Evolutionary conservation across 2,113 vertebrate genomes (phyloP).

Genomic region (Reinhardtius hippoglossoides): DNA sequence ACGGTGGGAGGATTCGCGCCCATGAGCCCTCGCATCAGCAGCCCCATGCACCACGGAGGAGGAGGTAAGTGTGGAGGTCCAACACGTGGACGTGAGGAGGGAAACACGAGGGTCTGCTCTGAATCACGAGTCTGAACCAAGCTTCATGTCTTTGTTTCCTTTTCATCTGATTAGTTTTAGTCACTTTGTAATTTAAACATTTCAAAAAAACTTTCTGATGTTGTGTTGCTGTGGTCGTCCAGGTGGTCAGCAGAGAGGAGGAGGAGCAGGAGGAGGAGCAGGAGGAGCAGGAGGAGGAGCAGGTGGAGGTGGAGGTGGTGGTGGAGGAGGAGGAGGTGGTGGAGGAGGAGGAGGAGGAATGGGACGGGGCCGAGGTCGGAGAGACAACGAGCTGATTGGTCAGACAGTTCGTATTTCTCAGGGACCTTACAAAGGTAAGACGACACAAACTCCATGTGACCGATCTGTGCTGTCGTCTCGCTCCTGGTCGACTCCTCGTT

Average conservation of each 20-base stretch:
- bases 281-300: constrained; percentile 75
- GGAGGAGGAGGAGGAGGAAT: constrained; percentile 79
- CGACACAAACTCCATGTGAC: no score
- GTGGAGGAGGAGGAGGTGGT: constrained; percentile 80
- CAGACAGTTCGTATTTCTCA: constrained; percentile 96
- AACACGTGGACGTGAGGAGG: no score
- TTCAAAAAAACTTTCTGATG: background rate
- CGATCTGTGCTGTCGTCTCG: background rate
- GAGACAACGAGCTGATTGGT: constrained; percentile 95
- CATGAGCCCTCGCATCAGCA: constrained; percentile 96
- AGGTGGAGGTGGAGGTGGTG: constrained; percentile 81
- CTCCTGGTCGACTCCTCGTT: no score
- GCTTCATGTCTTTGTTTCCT: no score
- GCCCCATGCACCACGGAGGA: constrained; percentile 92
- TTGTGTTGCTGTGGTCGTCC: background rate
- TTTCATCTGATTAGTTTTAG: no score
- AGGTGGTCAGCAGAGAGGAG: constrained; percentile 82
- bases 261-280: constrained; percentile 75
- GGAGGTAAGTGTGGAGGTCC: constrained; percentile 75
- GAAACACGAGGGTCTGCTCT: no score
- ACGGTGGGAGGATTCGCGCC: constrained; percentile 91
- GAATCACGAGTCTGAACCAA: no score
- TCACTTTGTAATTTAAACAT: no score
- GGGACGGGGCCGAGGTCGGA: constrained; percentile 89
- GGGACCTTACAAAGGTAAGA: constrained; percentile 94